phyloP scores from a whole-genome alignment of 2,888 invertebrate species.

The Onthophagus sagittarius region DNA sequence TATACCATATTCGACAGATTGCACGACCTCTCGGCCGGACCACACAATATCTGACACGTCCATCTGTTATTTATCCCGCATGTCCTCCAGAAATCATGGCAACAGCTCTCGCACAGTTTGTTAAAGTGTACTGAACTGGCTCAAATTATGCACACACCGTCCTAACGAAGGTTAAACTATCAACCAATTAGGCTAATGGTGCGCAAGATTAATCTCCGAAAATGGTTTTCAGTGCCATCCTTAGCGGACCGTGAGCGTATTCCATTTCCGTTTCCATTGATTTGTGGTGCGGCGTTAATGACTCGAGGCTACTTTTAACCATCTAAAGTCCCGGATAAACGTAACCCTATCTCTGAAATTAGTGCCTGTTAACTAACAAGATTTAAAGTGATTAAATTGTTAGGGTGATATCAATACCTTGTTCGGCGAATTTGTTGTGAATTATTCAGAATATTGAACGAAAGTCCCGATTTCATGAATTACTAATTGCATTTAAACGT shows the following conservation, averaged over 20 bases:
- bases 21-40: conserved; percentile 1
- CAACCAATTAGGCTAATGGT: neutral
- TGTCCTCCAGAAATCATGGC: neutral
- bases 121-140: neutral
- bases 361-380: neutral
- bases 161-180: neutral
- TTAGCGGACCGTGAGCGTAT: neutral
- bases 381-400: neutral
- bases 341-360: neutral
- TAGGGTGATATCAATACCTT: neutral
- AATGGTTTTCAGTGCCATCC: neutral
- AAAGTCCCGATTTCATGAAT: no score
- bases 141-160: neutral
- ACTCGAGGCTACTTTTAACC: neutral
- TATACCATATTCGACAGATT: conserved; percentile 4
- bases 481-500: no score
- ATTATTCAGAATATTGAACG: no score
- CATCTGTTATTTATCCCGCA: conserved; percentile 7
- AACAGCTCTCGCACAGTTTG: neutral
- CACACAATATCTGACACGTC: conserved; percentile 8
- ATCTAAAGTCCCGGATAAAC: neutral
- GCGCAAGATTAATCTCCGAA: neutral
- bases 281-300: neutral
- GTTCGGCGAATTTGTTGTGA: neutral
- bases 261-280: neutral